Evolutionary conservation across 2,888 invertebrate species (phyloP).

Genomic region (Ganaspis brasiliensis): DNA sequence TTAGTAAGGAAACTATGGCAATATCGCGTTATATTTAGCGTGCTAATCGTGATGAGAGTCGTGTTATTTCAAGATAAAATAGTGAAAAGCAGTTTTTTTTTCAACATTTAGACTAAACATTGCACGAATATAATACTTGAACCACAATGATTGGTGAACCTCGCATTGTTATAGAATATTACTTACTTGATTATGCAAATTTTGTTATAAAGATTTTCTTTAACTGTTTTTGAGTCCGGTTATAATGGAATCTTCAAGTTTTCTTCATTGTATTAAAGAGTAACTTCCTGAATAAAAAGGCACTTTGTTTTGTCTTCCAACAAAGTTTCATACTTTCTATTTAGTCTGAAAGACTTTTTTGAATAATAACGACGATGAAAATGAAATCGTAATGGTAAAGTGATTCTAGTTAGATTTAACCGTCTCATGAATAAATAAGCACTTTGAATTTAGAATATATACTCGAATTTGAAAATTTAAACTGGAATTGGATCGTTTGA

Average conservation of each 20-base stretch:
- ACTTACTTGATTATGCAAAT: conserved; percentile 24
- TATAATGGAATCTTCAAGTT: conserved; percentile 13
- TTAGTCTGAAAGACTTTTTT: not conserved
- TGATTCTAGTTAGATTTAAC: too few species aligned
- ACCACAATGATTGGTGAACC: conserved; percentile 5
- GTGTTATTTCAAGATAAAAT: conserved; percentile 20
- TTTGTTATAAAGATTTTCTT: conserved; percentile 17
- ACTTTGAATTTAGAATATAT: too few species aligned
- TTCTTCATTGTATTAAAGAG: conserved; percentile 1
- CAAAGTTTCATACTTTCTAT: not conserved
- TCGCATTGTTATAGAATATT: conserved; percentile 7
- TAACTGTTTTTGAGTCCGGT: not conserved
- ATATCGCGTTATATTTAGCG: conserved; percentile 25
- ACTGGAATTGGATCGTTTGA: too few species aligned
- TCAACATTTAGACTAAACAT: conserved; percentile 21
- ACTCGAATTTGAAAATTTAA: too few species aligned
- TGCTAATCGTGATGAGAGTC: conserved; percentile 7
- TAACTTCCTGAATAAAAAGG: conserved; percentile 19
- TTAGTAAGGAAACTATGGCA: conserved; percentile 26
- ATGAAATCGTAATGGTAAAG: not conserved
- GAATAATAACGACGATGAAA: not conserved
- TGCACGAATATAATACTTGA: conserved; percentile 13
- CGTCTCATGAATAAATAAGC: too few species aligned
- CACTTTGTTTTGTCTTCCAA: not conserved
- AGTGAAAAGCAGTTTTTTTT: conserved; percentile 34